These are phyloP conservation scores for Nesospiza acunhae DNA, from an alignment of 2,113 vertebrate species.

Conservation along the genomic window DNA sequence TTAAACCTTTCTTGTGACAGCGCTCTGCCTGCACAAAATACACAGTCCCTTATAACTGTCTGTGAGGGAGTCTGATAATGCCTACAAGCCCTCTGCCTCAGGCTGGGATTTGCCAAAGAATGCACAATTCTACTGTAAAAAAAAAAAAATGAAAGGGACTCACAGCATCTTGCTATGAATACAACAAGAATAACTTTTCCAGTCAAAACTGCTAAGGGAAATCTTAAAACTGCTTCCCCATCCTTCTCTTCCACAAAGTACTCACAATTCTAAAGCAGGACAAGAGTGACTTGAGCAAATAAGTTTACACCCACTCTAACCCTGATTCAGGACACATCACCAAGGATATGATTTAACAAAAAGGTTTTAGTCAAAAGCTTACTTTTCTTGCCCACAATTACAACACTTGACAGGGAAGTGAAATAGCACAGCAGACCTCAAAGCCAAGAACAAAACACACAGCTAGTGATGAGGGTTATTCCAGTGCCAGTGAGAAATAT, in stretches of 20 bases:
- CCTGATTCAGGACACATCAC: neutral
- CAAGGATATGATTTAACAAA: neutral
- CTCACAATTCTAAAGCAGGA: neutral
- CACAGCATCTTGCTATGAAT: neutral
- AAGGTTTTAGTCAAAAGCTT: neutral
- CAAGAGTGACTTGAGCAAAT: neutral
- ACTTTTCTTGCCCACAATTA: neutral
- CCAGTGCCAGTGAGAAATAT: neutral
- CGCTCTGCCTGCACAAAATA: neutral
- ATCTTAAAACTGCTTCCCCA: neutral
- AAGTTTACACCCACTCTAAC: neutral
- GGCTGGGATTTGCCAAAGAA: neutral
- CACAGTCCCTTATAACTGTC: fast-evolving
- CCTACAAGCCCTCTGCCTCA: neutral
- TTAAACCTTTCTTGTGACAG: neutral
- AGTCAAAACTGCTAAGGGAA: neutral
- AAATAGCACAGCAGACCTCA: neutral
- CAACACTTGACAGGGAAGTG: neutral
- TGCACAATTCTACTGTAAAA: fast-evolving
- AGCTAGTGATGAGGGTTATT: neutral
- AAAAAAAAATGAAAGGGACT: neutral
- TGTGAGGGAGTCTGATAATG: neutral
- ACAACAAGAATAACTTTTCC: neutral
- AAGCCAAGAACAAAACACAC: neutral
- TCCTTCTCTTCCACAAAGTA: neutral